These are phyloP conservation scores for Scolanthus callimorphus DNA, from an alignment of 92 coral and sea anemone species.

Conservation along the genomic window DNA sequence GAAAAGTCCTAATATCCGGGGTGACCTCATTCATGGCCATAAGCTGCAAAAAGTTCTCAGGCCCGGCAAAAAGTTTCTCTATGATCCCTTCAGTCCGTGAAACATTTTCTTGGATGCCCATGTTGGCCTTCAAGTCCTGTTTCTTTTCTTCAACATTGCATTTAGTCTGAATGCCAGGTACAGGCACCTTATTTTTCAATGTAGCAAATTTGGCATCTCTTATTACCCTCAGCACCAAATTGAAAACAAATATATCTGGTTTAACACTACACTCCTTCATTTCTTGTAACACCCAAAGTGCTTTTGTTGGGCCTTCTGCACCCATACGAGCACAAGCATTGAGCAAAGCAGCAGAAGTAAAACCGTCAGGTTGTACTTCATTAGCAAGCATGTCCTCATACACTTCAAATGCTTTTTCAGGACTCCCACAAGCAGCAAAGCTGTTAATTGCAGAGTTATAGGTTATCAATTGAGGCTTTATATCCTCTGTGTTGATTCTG, in stretches of 20 bases:
- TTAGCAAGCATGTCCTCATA: conserved; percentile 45
- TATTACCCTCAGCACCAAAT: conserved; percentile 58
- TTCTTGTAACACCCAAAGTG: conserved; percentile 57
- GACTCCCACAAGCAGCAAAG: conserved; percentile 54
- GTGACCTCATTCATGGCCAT: conserved; percentile 78
- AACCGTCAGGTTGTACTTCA: conserved; percentile 36
- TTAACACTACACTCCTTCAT: conserved; percentile 51
- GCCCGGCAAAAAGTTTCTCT: conserved; percentile 42
- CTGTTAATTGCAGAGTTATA: conserved; percentile 84
- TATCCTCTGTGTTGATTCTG: conserved; percentile 18
- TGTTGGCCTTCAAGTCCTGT: neutral
- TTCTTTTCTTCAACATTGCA: neutral
- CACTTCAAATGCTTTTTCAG: conserved; percentile 46
- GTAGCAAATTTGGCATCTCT: conserved; percentile 28
- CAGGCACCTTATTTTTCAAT: neutral
- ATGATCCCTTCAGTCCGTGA: neutral
- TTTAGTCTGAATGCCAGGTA: neutral
- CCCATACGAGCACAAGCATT: conserved; percentile 54
- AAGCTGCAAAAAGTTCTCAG: conserved; percentile 59
- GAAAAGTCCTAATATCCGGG: conserved; percentile 82
- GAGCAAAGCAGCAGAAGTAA: conserved; percentile 61
- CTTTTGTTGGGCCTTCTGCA: conserved; percentile 40
- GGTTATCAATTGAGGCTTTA: conserved; percentile 59
- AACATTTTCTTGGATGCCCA: neutral
- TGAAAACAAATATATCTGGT: conserved; percentile 72